Evolutionary conservation across 2,888 invertebrate species (phyloP), one percentile per base, ranked within the genome.

Genomic region (Lasioglossum lativentre): DNA sequence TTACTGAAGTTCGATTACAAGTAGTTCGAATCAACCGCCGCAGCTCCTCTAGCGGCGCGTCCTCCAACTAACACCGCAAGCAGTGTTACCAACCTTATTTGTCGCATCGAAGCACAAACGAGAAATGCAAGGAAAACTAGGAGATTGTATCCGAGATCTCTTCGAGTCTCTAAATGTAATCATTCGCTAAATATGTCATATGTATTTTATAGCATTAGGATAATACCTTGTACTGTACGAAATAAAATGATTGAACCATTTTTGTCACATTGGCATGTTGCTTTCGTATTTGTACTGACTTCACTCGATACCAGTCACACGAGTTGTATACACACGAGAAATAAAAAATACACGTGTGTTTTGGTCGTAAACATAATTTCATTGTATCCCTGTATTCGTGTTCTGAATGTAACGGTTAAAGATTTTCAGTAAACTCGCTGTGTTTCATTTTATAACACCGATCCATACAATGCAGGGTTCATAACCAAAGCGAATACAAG

Each of bases 271-370:
- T 84, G 84, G 75, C 40, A n/a, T 10, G 52, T 56, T 52, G 45
- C 14, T 10, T 16, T 23, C n/a, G n/a, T 23, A 56, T 16, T 23
- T 14, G 6, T 12, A 72, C 70, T n/a, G 10, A 75, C 78, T 84
- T 84, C 78, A 47, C 40, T 47, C 59, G 72, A 27, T 66, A 27
- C 56, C 75, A 34, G 10, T 52, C 59, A 12, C 56, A 34, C 45
- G 70, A 30, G 16, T 72, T 75, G 27, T 79, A 40, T 66, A 34
- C 4, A 45, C 8, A 19, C n/a, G 42, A 74, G 40, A 68, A 38
- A 52, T 2, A 8, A 40, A 56, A 74, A 75, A 75, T 16, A 70
- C 80, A 78, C 78, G 73, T 86, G 82, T 75, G 75, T 56, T 70
- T 68, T 72, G 30, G 34, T 34, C 5, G 19, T 40, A 19, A 52